phyloP scores from a whole-genome alignment of 1,140 invertebrate species.

The Zaprionus capensis region DNA sequence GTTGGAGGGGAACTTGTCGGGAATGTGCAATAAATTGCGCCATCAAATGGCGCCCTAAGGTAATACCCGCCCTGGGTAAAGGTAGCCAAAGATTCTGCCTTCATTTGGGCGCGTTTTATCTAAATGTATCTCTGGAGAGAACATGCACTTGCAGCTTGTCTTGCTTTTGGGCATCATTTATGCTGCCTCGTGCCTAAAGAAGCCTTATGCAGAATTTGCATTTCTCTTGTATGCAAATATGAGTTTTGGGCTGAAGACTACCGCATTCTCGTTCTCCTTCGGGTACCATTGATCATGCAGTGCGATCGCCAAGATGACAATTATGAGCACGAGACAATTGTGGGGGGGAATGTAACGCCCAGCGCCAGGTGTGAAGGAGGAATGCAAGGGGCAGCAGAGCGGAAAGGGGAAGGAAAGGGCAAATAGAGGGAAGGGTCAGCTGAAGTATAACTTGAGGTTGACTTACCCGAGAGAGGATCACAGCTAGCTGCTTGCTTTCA shows the following conservation, averaged over 20 bases:
- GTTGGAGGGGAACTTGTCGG: background rate
- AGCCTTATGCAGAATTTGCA: constrained; percentile 8
- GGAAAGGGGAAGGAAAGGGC: background rate
- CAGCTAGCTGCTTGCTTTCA: background rate
- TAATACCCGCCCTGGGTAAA: background rate
- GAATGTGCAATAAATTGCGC: background rate
- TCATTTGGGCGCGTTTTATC: background rate
- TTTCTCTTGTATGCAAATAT: constrained; percentile 23
- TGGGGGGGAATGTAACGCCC: background rate
- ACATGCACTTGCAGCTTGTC: background rate
- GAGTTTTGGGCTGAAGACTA: background rate
- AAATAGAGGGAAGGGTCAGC: background rate
- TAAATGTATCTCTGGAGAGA: constrained; percentile 1
- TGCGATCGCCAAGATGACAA: background rate
- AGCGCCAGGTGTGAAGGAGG: background rate
- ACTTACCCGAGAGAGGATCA: constrained; percentile 49
- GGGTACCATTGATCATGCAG: background rate
- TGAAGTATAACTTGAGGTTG: constrained; percentile 51
- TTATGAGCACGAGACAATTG: background rate
- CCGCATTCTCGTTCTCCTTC: background rate
- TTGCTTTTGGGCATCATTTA: constrained; percentile 9
- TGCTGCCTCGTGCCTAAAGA: background rate
- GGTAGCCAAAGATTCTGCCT: background rate
- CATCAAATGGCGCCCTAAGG: background rate
- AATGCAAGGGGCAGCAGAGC: background rate